Evolutionary conservation across 2,797 vertebrate species (phyloP).

Genomic region (Setipinna tenuifilis): DNA sequence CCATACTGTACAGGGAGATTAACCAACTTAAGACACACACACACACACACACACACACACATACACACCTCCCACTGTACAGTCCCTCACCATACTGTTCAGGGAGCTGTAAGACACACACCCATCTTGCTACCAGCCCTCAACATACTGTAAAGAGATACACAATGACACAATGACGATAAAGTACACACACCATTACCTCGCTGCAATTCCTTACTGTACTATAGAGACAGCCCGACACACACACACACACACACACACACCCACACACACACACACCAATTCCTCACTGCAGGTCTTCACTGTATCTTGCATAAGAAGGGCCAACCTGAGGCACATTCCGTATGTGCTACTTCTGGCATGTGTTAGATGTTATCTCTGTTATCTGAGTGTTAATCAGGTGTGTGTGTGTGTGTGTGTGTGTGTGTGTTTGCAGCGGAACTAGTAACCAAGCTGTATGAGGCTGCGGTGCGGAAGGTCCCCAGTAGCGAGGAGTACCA

Average conservation of each 20-base stretch:
- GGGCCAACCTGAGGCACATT: too few relatives aligned
- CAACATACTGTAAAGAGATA: background rate
- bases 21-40: slow-evolving; percentile 81
- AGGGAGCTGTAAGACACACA: slow-evolving; percentile 85
- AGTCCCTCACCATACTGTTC: slow-evolving; percentile 96
- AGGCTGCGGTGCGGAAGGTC: slow-evolving; percentile 96
- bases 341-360: too few relatives aligned
- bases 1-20: slow-evolving; percentile 91
- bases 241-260: too few relatives aligned
- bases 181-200: too few relatives aligned
- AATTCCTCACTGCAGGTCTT: too few relatives aligned
- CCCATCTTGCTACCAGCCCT: background rate
- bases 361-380: too few relatives aligned
- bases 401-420: slow-evolving; percentile 38
- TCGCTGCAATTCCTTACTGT: too few relatives aligned
- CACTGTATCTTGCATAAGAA: too few relatives aligned
- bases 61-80: slow-evolving; percentile 73
- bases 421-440: slow-evolving; percentile 80
- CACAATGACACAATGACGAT: too few relatives aligned
- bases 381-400: too few relatives aligned
- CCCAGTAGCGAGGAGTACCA: slow-evolving; percentile 97
- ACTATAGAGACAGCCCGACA: too few relatives aligned
- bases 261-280: too few relatives aligned
- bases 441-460: slow-evolving; percentile 95
- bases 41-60: slow-evolving; percentile 22